phyloP scores from a whole-genome alignment of 92 coral and sea anemone species.

The Anthopleura xanthogrammica region DNA sequence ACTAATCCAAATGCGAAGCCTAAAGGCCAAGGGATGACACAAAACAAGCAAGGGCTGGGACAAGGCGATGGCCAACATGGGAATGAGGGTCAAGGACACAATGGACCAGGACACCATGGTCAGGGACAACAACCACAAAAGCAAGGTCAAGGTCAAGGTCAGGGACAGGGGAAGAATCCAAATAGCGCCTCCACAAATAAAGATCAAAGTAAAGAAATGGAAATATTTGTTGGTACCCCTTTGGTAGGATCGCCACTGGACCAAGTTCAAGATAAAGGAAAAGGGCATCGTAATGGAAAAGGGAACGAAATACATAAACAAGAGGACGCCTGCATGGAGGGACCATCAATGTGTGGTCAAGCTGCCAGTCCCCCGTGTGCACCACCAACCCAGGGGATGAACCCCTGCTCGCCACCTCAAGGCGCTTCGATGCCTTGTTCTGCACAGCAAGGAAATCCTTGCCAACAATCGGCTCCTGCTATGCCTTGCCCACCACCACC shows the following conservation, averaged over 20 bases:
- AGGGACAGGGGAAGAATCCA: neutral
- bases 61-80: neutral
- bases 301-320: neutral
- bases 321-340: constrained; percentile 9
- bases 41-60: neutral
- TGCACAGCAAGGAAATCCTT: constrained; percentile 14
- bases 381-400: constrained; percentile 1
- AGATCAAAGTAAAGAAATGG: neutral
- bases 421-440: constrained; percentile 3
- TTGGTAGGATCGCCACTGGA: neutral
- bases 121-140: neutral
- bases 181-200: neutral
- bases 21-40: neutral
- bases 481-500: constrained; percentile 10
- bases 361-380: constrained; percentile 7
- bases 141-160: neutral
- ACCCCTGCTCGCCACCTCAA: constrained; percentile 12
- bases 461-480: neutral
- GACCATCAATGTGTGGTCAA: constrained; percentile 2
- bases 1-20: neutral
- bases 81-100: neutral
- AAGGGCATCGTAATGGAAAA: neutral
- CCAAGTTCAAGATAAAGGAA: neutral
- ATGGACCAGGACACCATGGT: neutral
- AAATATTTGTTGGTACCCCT: neutral